Evolutionary conservation across 2,797 vertebrate genomes (phyloP).

Genomic region (Bufotes viridis): DNA sequence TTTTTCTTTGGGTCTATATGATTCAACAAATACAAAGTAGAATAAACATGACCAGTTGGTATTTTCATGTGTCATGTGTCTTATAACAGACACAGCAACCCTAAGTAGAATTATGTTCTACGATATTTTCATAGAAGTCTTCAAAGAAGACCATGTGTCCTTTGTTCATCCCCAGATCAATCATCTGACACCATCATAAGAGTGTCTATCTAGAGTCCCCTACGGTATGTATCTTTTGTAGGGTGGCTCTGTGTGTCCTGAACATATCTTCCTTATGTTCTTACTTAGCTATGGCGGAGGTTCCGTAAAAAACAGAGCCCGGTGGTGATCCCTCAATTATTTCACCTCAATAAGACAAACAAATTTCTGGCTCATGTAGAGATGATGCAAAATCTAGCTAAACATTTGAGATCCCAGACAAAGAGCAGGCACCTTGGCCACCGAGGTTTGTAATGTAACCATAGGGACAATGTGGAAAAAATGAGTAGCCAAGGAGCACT

Average conservation of each 20-base stretch:
- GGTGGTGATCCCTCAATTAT: neutral
- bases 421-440: conserved; percentile 28
- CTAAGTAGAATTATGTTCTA: neutral
- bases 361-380: neutral
- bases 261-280: neutral
- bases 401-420: conserved; percentile 22
- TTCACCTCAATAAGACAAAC: conserved; percentile 16
- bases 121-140: neutral
- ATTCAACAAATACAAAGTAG: neutral
- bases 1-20: too few species aligned
- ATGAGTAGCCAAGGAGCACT: neutral
- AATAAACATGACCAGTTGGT: neutral
- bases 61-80: neutral
- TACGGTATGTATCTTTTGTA: neutral
- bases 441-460: conserved; percentile 12
- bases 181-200: neutral
- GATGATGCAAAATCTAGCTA: neutral
- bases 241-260: neutral
- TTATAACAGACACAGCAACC: too few species aligned
- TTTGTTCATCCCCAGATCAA: neutral
- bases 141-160: neutral
- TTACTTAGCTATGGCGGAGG: neutral
- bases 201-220: neutral
- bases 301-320: neutral
- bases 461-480: neutral